These are phyloP conservation scores for Melanotaenia trifasciata DNA, from an alignment of 2,797 vertebrate genomes.

Conservation along the genomic window DNA sequence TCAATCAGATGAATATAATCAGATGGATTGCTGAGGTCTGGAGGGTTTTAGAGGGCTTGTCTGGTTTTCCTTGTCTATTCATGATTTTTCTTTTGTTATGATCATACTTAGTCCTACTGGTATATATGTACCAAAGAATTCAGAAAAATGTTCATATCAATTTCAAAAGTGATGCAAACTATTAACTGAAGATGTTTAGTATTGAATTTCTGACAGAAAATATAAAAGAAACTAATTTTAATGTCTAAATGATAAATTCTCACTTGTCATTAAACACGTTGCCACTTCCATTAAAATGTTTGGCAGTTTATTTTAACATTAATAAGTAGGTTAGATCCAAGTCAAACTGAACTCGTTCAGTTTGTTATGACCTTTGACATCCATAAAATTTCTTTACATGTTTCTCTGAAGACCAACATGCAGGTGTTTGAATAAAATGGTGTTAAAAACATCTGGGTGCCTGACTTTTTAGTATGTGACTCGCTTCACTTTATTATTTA, in stretches of 20 bases:
- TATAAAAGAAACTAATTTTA: not conserved
- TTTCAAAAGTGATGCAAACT: not conserved
- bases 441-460: slow-evolving; percentile 25
- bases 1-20: slow-evolving; percentile 26
- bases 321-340: not conserved
- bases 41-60: not conserved
- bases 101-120: slow-evolving; percentile 1
- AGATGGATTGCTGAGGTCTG: slow-evolving; percentile 24
- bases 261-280: too few species aligned
- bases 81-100: not conserved
- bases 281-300: not conserved
- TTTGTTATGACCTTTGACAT: not conserved
- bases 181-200: not conserved
- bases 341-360: not conserved
- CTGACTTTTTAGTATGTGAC: slow-evolving; percentile 46
- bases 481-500: slow-evolving; percentile 28
- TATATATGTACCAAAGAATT: not conserved
- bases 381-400: slow-evolving; percentile 7
- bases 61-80: not conserved
- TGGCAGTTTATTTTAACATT: not conserved
- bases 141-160: too few species aligned
- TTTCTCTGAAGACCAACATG: slow-evolving; percentile 30
- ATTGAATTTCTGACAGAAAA: not conserved
- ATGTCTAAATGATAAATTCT: not conserved
- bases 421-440: slow-evolving; percentile 49